Conservation (phyloP, 2,797 vertebrate species). For the Thaleichthys pacificus region DNA sequence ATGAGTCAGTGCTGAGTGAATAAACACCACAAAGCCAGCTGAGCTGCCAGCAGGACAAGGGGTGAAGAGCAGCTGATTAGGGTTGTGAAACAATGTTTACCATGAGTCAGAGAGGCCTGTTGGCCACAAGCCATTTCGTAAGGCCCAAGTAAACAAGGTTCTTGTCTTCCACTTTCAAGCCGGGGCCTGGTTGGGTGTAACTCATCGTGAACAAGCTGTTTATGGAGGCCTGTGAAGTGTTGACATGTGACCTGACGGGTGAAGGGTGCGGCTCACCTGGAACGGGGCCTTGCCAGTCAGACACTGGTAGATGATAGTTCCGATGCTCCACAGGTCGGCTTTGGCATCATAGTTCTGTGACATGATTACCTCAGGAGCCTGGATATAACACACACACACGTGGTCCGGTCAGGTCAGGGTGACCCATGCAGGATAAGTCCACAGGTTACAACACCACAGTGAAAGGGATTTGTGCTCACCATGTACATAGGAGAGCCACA, state of each 20-base stretch:
- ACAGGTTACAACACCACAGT: too few species aligned
- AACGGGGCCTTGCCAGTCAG: conserved; percentile 96
- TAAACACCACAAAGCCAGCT: conserved; percentile 14
- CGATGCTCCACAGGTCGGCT: conserved; percentile 98
- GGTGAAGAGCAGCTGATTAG: conserved; percentile 30
- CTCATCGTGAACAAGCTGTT: conserved; percentile 30
- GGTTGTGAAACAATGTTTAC: conserved; percentile 62
- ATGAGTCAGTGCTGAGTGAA: conserved; percentile 19
- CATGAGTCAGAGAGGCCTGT: conserved; percentile 30
- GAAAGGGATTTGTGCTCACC: conserved; percentile 71
- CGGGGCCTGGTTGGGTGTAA: conserved; percentile 27
- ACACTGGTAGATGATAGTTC: conserved; percentile 96
- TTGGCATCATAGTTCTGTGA: conserved; percentile 97
- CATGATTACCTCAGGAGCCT: conserved; percentile 99
- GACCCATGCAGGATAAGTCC: not conserved
- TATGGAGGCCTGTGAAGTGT: conserved; percentile 2
- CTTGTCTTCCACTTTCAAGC: conserved; percentile 25
- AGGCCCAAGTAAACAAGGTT: conserved; percentile 49
- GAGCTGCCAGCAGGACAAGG: conserved; percentile 31
- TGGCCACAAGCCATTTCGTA: conserved; percentile 40
- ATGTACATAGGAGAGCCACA: conserved; percentile 99
- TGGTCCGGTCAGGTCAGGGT: not conserved
- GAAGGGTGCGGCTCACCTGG: conserved; percentile 76
- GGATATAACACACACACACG: conserved; percentile 36
- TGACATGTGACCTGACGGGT: not conserved